Evolutionary conservation across 1,140 invertebrate genomes (phyloP).

Genomic region (Calliphora vicina): DNA sequence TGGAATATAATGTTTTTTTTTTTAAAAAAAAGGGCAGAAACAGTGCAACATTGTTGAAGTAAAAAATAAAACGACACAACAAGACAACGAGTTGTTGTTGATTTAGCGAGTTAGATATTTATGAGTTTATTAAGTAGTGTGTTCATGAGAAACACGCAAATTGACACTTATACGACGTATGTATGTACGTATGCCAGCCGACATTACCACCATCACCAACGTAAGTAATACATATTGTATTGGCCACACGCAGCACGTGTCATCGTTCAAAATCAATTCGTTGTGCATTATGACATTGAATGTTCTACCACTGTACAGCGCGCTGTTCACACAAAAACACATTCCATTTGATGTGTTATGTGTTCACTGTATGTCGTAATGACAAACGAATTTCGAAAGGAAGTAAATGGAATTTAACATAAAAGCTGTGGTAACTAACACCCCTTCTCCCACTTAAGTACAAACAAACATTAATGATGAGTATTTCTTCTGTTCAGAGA

Average conservation of each 20-base stretch:
- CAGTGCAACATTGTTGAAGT: too few relatives aligned
- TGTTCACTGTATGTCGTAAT: neutral
- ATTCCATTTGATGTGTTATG: neutral
- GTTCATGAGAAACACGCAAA: neutral
- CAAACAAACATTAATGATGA: neutral
- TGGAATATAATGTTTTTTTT: too few relatives aligned
- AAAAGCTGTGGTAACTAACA: neutral
- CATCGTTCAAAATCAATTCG: slow-evolving; percentile 59
- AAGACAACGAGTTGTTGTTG: too few relatives aligned
- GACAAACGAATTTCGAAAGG: neutral
- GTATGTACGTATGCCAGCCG: neutral
- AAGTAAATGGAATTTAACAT: neutral
- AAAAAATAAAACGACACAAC: too few relatives aligned
- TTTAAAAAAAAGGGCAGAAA: too few relatives aligned
- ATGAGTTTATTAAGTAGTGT: neutral
- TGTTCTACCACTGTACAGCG: neutral
- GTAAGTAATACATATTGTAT: neutral
- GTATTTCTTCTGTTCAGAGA: too few relatives aligned
- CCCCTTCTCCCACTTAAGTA: neutral
- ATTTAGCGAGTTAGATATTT: too few relatives aligned
- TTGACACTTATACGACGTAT: neutral
- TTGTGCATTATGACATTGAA: slow-evolving; percentile 40
- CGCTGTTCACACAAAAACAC: neutral
- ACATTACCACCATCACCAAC: neutral
- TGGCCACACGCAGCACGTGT: slow-evolving; percentile 53